Evolutionary conservation across 2,797 vertebrate species (phyloP), one percentile per base, ranked within the genome.

Genomic region (Apogon talboti): DNA sequence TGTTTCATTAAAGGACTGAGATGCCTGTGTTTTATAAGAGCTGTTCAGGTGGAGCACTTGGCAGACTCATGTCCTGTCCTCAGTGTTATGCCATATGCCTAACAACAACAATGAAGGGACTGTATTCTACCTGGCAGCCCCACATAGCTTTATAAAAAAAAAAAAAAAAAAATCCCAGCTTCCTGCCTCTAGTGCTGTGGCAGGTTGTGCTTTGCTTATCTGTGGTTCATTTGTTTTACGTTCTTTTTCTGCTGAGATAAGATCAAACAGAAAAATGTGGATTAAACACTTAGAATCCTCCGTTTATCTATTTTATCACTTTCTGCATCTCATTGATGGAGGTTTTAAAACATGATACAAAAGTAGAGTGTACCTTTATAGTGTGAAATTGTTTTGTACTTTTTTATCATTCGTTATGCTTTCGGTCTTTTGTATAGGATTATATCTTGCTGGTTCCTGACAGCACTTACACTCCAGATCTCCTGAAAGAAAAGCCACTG

Each of bases 361-460:
- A 65, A 52, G 16, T 15, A 47, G 66, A 50, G 12, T 41, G 5
- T 0, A 24, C 1, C 13, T 45, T 55, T 45, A 43, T 12, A 10
- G 3, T 38, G 14, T 54, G 21, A 43, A 15, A 12, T 24, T 52
- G 11, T 74, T 18, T 35, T 35, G 33, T 35, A 10, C 9, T 35
- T 35, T 35, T 35, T 35, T 35, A 35, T 40, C 28, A 46, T 12
- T 74, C 72, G 24, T 15, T 67, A 30, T 78, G 48, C 55, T 87
- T 73, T 89, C 64, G 74, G 0, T 80, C 42, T 81, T 84, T 74
- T 89, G 84, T 91, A 66, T 79, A 99, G 97, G 94, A 94, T 87
- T 94, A 94, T 44, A 61, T 98, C 78, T 76, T 98, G 85, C 80
- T 94, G 89, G 85, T 98, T 83, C 95, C 94, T 50, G 94, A 93